Evolutionary conservation across 1,140 invertebrate species (phyloP).

Genomic region (Protaetia brevitarsis): DNA sequence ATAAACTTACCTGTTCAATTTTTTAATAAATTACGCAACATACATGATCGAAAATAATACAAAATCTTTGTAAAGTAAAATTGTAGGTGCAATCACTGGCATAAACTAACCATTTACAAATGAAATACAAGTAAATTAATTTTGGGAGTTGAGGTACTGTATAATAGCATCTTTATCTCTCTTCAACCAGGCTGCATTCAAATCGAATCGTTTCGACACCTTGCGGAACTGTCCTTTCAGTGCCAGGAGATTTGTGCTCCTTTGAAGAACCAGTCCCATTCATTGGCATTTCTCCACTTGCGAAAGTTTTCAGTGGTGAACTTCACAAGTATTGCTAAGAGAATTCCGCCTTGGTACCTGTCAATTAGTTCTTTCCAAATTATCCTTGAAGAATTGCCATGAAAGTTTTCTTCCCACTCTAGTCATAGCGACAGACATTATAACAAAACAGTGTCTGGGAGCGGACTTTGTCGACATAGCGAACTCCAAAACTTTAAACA

Average conservation of each 20-base stretch:
- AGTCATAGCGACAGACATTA: conserved; percentile 77
- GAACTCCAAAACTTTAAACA: conserved; percentile 82
- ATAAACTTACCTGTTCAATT: not conserved
- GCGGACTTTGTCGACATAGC: conserved; percentile 87
- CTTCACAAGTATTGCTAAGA: conserved; percentile 81
- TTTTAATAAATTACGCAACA: conserved; percentile 19
- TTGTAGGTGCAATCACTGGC: conserved; percentile 40
- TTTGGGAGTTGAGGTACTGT: conserved; percentile 52
- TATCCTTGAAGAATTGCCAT: conserved; percentile 90
- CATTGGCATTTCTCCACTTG: conserved; percentile 73
- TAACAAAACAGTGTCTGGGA: conserved; percentile 87
- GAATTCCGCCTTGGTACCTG: conserved; percentile 76
- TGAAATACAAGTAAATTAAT: conserved; percentile 31
- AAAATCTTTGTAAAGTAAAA: conserved; percentile 23
- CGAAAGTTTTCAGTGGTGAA: conserved; percentile 85
- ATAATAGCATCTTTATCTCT: conserved; percentile 66
- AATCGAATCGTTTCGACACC: conserved; percentile 83
- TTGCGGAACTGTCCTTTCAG: conserved; percentile 84
- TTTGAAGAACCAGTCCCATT: conserved; percentile 85
- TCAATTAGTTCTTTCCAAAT: conserved; percentile 72
- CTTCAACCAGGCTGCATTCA: conserved; percentile 82
- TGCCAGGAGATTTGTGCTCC: conserved; percentile 70
- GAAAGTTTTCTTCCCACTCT: conserved; percentile 76
- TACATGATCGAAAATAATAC: conserved; percentile 21
- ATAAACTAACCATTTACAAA: conserved; percentile 29